Base-by-base conservation (phyloP, 2,888 invertebrate species). In the Rotaria magnacalcarata region DNA sequence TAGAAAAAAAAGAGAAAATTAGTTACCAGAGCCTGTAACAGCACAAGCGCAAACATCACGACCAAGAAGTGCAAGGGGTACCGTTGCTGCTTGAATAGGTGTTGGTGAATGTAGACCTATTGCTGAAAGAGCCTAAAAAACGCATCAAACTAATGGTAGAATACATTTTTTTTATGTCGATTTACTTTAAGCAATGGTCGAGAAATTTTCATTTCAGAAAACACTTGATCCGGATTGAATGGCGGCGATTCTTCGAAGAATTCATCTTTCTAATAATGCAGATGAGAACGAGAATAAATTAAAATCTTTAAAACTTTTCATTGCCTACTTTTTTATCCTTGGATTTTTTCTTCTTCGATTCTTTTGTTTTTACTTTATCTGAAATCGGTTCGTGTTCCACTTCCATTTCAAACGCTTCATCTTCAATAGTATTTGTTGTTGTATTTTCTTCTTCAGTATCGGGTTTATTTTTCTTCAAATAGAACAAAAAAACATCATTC, bases 21-120 rank as follows among this genome's bases (percentile, higher is more conserved):
- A 84, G 0, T 80, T 47, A 80, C 80, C 80, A 87, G 92, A 93
- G 85, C 99, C 99, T 0, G 98, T 99, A 0, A 97, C 97, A 52
- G 99, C 98, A 92, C 98, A 99, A 19, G 97, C 99, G 92, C 97
- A 98, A 88, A 99, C 94, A 91, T 99, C 99, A 89, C 95, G 94
- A 27, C 97, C 96, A 88, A 95, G 92, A 87, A 99, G 92, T 7
- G 96, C 97, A 19, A 97, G 93, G 0, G 99, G 98, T 90, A 99
- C 95, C 0, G 97, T 96, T 0, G 96, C 94, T 1, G 96, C 94
- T 91, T 99, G 99, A 89, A 99, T 97, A 0, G 97, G 97, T 0
- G 99, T 99, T 0, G 99, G 98, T 90, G 95, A 95, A 8, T 95
- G 94, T 91, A 95, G 98, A 88, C 95, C 96, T 91, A 97, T 93